These are phyloP conservation scores for Oreohelix idahoensis DNA, from an alignment of 1,140 invertebrate genomes.

Conservation along the genomic window DNA sequence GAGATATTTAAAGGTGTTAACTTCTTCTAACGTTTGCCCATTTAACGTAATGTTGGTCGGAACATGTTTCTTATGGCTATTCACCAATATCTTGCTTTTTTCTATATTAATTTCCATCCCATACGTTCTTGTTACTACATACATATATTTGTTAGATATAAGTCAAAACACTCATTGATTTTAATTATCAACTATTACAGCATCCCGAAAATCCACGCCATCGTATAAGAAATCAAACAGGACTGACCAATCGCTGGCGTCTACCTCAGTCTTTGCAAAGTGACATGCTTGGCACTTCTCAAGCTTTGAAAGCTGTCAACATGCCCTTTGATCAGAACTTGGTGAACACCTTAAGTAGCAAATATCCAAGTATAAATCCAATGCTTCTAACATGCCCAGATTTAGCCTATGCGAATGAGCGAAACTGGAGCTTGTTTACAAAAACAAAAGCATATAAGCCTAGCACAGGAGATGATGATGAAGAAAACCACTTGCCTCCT, in stretches of 20 bases:
- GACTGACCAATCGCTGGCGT: conserved; percentile 69
- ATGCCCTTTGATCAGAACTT: conserved; percentile 63
- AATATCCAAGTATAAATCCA: conserved; percentile 25
- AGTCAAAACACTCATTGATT: no score
- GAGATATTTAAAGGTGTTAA: no score
- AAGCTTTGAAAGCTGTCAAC: conserved; percentile 66
- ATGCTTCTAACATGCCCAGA: neutral
- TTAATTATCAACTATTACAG: conserved; percentile 47
- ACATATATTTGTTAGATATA: no score
- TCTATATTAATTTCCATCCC: no score
- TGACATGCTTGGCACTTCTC: conserved; percentile 68
- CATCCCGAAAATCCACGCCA: conserved; percentile 55
- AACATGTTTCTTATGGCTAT: no score
- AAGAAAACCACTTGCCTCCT: conserved; percentile 8
- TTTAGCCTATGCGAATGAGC: conserved; percentile 4
- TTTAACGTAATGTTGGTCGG: no score
- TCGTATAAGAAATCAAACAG: conserved; percentile 65
- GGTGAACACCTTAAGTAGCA: conserved; percentile 65
- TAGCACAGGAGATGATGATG: neutral
- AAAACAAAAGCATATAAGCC: neutral
- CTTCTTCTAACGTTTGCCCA: no score
- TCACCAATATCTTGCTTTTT: no score
- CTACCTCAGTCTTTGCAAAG: conserved; percentile 68
- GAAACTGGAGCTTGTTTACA: conserved; percentile 29
- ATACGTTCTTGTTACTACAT: no score